phyloP scores from a whole-genome alignment of 2,113 vertebrate species.

The Rhegmatorhina hoffmannsi region DNA sequence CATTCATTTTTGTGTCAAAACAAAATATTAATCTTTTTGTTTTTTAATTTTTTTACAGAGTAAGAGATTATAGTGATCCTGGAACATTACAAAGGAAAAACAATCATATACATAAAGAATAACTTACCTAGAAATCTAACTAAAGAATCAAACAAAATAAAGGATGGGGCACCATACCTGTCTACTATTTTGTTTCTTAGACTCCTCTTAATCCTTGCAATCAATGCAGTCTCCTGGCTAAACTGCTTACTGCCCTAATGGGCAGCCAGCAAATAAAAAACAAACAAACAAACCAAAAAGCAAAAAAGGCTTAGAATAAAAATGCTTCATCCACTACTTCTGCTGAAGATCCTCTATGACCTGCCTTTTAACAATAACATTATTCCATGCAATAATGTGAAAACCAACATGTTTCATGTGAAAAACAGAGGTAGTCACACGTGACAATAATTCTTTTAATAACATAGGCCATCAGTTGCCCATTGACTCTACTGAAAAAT shows the following conservation, averaged over 20 bases:
- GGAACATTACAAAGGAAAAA: background rate
- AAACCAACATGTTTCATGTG: background rate
- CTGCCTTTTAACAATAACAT: background rate
- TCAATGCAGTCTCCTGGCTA: background rate
- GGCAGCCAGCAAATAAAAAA: background rate
- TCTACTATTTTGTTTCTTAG: background rate
- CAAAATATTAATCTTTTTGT: background rate
- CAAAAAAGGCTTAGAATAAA: background rate
- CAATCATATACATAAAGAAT: background rate
- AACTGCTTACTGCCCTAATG: background rate
- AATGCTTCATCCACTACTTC: background rate
- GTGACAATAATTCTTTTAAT: background rate
- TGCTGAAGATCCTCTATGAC: background rate
- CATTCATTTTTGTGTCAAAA: background rate
- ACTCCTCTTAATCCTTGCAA: background rate
- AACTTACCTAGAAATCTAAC: background rate
- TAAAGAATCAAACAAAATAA: background rate
- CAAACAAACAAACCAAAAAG: background rate
- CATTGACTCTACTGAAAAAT: background rate
- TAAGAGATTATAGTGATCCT: background rate
- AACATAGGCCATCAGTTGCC: background rate
- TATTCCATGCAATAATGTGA: background rate
- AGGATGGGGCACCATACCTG: background rate
- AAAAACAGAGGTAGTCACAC: background rate
- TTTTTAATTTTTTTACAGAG: background rate